These are phyloP conservation scores for Notolepis coatsorum DNA, from an alignment of 2,797 vertebrate species.

Conservation along the genomic window DNA sequence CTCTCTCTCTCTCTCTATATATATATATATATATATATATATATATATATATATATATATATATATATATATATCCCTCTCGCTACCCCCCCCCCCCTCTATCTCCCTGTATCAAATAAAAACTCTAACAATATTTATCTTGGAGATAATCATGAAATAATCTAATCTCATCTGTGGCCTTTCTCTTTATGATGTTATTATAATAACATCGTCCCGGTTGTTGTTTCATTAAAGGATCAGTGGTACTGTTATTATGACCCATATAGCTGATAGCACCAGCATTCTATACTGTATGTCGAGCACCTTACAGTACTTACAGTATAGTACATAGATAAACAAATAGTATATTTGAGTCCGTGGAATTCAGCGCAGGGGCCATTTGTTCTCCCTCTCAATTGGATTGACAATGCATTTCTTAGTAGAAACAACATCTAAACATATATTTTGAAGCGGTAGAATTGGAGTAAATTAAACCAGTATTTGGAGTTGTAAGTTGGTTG, in stretches of 20 bases:
- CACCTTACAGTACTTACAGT: too few species aligned
- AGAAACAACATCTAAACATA: too few species aligned
- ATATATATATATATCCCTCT: not conserved
- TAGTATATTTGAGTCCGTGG: too few species aligned
- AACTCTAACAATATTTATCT: slow-evolving; percentile 43
- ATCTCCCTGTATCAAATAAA: slow-evolving; percentile 23
- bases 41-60: not conserved
- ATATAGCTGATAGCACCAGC: not conserved
- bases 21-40: not conserved
- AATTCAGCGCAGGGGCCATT: too few species aligned
- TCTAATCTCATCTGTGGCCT: slow-evolving; percentile 28
- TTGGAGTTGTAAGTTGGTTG: too few species aligned
- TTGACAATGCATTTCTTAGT: too few species aligned
- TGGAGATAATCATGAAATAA: slow-evolving; percentile 47
- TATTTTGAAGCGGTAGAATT: too few species aligned
- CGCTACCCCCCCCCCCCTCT: slow-evolving; percentile 14
- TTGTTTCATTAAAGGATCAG: slow-evolving; percentile 8
- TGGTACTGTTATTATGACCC: not conserved
- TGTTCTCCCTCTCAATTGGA: too few species aligned
- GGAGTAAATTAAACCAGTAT: too few species aligned
- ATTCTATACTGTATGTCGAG: not conserved
- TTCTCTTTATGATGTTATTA: slow-evolving; percentile 9
- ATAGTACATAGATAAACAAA: too few species aligned
- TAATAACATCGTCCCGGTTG: not conserved
- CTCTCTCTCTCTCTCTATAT: slow-evolving; percentile 9